Evolutionary conservation across 2,797 vertebrate species (phyloP), one percentile per base, ranked within the genome.

Genomic region (Hydrocynus forskahlii): DNA sequence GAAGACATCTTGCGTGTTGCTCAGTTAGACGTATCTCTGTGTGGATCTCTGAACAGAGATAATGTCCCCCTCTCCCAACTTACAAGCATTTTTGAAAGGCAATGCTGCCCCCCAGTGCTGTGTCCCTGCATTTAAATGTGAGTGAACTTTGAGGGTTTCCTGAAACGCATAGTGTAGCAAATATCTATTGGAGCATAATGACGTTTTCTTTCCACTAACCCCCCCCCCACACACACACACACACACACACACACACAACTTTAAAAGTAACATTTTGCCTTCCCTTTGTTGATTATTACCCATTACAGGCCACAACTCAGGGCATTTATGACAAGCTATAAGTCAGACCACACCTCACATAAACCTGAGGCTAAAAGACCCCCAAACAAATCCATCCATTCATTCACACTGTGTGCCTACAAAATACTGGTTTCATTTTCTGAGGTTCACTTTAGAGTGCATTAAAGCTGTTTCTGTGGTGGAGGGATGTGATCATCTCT

Each of bases 61-160:
- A n/a, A 35, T n/a, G 17, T 25, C 19, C 21, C 19, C 40, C 23
- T 14, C 0, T 12, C 12, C 6, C 23, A 14, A 13, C 16, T 35
- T n/a, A 10, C 21, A 60, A 74, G 5, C 4, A 35, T 1, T 45
- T 79, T 78, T 25, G 40, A 79, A 81, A 75, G 77, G 59, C 82
- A 86, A 87, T 83, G 70, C 84, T 87, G 81, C 86, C 88, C 78
- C 80, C 87, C 63, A 81, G 86, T 87, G 83, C 67, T 79, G 59
- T 1, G 10, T 14, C 7, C 35, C n/a, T 60, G 29, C 64, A 68
- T 10, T 71, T 21, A 71, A 16, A n/a, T 59, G 7, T 3, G 23
- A 66, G 17, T 12, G 10, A 12, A 5, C 6, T 66, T 45, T n/a
- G 43, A 21, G 2, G 45, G 29, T 23, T 52, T 35, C 35, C 35